Evolutionary conservation across 2,113 vertebrate species (phyloP), one percentile per base, ranked within the genome.

Genomic region (Dipodomys spectabilis): DNA sequence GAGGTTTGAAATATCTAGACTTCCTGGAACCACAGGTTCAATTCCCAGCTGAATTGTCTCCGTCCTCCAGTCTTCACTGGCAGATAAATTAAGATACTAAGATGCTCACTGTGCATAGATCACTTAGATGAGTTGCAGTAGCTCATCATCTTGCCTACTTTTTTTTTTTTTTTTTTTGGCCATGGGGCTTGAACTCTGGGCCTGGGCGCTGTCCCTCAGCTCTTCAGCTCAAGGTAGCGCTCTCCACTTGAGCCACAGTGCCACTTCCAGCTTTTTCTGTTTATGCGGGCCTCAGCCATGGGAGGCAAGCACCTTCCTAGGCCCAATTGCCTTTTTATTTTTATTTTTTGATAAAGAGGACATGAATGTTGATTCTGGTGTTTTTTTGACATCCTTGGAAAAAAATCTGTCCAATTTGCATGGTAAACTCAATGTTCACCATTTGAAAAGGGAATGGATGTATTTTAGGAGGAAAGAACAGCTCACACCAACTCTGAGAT

Each of bases 11-110:
- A 94, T 91, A 88, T 95, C 96, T 87, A 97, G 97, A 97, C 97
- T 97, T 97, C 96, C 97, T 96, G 97, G 97, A 97, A 96, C 95
- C 95, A 88, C 83, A 95, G 93, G 96, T 97, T 96, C 94, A 96
- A 94, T 96, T 97, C 97, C 97, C 96, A 77, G 94, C 77, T 73
- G 97, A 94, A 88, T 92, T 19, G 72, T 82, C 94, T 93, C 90
- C 86, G 96, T 92, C 95, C 74, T 92, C 49, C 67, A 75, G 91
- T 94, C 94, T 94, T 94, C 88, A 62, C 77, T 30, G 92, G 96
- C 73, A 94, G 88, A 97, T 96, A 95, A 96, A 97, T 96, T 95
- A 97, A 92, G 90, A 83, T 25, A 65, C 93, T n/a, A 72, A 95
- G 90, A 79, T 88, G 96, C 96, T 96, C 94, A 90, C 90, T 64